Evolutionary conservation across 1,140 invertebrate species (phyloP).

Genomic region (Penaeus vannamei): DNA sequence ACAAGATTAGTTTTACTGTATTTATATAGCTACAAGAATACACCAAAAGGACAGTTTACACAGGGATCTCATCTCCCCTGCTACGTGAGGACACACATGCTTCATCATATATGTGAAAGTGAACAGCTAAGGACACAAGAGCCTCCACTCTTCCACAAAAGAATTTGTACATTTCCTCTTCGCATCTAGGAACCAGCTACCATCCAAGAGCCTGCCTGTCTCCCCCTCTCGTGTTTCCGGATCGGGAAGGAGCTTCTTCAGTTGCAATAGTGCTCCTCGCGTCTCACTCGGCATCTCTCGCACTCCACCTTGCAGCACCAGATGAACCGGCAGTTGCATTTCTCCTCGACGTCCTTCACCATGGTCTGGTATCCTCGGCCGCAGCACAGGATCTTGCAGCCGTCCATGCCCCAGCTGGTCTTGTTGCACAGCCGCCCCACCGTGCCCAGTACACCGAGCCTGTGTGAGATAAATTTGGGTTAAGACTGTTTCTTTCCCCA

Average conservation of each 20-base stretch:
- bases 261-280: slow-evolving; percentile 67
- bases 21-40: background rate
- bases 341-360: slow-evolving; percentile 87
- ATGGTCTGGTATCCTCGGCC: slow-evolving; percentile 92
- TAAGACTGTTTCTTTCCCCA: no score
- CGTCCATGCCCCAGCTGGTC: slow-evolving; percentile 84
- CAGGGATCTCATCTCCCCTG: background rate
- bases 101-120: background rate
- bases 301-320: slow-evolving; percentile 95
- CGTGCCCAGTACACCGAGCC: slow-evolving; percentile 79
- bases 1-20: background rate
- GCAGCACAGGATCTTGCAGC: slow-evolving; percentile 89
- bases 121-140: background rate
- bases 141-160: background rate
- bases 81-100: no score
- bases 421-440: slow-evolving; percentile 86
- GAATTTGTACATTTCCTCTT: no score
- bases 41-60: background rate
- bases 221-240: no score
- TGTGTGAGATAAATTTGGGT: background rate
- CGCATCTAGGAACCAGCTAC: no score
- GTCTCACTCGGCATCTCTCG: slow-evolving; percentile 78
- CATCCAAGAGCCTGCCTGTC: no score
- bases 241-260: slow-evolving; percentile 23
- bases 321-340: slow-evolving; percentile 93